Evolutionary conservation across 2,113 vertebrate species (phyloP).

Genomic region (Boulengeromyrus knoepffleri): DNA sequence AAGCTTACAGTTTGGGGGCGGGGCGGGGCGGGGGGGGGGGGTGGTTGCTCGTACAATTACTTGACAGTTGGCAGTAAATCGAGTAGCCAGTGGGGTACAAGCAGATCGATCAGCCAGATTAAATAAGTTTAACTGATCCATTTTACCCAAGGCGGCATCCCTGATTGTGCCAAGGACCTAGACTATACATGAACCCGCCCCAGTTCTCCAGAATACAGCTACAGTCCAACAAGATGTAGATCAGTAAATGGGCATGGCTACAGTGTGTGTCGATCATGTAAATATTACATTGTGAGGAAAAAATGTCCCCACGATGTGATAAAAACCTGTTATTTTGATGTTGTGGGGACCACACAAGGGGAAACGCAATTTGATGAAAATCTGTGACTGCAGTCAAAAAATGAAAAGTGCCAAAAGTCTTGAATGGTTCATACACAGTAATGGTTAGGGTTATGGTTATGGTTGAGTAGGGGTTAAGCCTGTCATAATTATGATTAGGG

Average conservation of each 20-base stretch:
- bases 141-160: neutral
- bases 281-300: too few relatives aligned
- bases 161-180: neutral
- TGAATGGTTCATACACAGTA: neutral
- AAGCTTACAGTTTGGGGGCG: neutral
- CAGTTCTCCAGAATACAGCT: neutral
- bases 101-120: neutral
- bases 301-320: too few relatives aligned
- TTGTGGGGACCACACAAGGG: too few relatives aligned
- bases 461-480: neutral
- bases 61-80: neutral
- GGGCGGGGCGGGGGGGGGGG: neutral
- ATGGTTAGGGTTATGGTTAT: neutral
- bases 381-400: too few relatives aligned
- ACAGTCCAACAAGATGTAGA: neutral
- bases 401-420: neutral
- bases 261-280: too few relatives aligned
- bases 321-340: too few relatives aligned
- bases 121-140: neutral
- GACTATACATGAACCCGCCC: neutral
- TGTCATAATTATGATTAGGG: neutral
- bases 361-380: too few relatives aligned
- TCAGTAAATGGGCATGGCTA: neutral
- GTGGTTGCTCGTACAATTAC: neutral
- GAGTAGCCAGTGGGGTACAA: neutral